These are phyloP conservation scores for Acropternis orthonyx DNA, from an alignment of 2,797 vertebrate genomes.

Conservation along the genomic window DNA sequence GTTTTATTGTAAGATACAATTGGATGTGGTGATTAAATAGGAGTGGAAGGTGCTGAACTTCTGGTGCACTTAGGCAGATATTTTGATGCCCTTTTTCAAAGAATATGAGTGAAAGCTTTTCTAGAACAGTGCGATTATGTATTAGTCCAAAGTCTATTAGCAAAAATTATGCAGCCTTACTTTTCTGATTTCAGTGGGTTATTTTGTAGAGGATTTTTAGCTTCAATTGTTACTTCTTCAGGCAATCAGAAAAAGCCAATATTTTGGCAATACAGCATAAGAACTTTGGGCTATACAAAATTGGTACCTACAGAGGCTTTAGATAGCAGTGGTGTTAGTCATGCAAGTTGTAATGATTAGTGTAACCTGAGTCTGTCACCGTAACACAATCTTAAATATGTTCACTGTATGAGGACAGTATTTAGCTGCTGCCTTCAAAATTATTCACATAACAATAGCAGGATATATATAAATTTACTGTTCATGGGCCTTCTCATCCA, in stretches of 20 bases:
- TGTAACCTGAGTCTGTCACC: neutral
- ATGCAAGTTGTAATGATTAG: neutral
- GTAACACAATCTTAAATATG: neutral
- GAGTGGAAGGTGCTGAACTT: neutral
- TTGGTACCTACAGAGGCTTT: neutral
- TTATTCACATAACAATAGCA: neutral
- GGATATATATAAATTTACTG: neutral
- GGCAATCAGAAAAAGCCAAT: neutral
- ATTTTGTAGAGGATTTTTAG: neutral
- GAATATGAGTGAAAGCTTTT: neutral
- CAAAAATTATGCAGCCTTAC: neutral
- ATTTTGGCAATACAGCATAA: neutral
- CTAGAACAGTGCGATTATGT: neutral
- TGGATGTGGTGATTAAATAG: neutral
- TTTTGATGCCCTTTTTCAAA: neutral
- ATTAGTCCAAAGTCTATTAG: neutral
- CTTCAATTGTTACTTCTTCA: neutral
- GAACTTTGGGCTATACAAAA: neutral
- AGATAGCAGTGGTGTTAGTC: neutral
- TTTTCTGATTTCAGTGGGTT: neutral
- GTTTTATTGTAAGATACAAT: neutral
- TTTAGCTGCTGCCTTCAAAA: conserved; percentile 1
- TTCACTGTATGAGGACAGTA: neutral
- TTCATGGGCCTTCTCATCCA: neutral
- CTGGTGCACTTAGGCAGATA: fast-evolving